These are phyloP conservation scores for Prunella fulvescens DNA, from an alignment of 2,113 vertebrate species.

Conservation along the genomic window DNA sequence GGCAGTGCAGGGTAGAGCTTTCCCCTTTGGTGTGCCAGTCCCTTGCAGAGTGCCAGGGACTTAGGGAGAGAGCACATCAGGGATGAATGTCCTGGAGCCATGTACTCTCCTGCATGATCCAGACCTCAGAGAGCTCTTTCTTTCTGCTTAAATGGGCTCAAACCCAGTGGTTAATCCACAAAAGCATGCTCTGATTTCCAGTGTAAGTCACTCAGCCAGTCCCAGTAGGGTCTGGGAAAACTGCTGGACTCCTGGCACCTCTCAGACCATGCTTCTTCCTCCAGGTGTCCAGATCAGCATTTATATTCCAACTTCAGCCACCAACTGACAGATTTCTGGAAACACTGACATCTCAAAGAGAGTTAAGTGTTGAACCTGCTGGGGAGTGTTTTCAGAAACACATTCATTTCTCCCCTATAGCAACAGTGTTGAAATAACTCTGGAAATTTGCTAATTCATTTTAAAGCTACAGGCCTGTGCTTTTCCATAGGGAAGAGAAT, in stretches of 20 bases:
- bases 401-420: neutral
- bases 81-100: neutral
- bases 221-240: neutral
- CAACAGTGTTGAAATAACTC: neutral
- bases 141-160: neutral
- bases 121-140: neutral
- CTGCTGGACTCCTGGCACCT: neutral
- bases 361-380: neutral
- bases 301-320: neutral
- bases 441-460: neutral
- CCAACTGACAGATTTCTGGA: neutral
- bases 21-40: rapidly evolving
- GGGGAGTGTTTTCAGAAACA: neutral
- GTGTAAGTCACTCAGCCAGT: neutral
- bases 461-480: neutral
- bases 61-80: neutral
- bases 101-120: neutral
- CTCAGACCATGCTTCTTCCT: neutral
- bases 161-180: neutral
- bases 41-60: neutral
- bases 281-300: neutral
- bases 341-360: neutral
- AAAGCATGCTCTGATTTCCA: neutral
- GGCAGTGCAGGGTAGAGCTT: rapidly evolving
- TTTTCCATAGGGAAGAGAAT: neutral